Evolutionary conservation across 2,797 vertebrate genomes (phyloP), one percentile per base, ranked within the genome.

Genomic region (Hafferia zeledoni): DNA sequence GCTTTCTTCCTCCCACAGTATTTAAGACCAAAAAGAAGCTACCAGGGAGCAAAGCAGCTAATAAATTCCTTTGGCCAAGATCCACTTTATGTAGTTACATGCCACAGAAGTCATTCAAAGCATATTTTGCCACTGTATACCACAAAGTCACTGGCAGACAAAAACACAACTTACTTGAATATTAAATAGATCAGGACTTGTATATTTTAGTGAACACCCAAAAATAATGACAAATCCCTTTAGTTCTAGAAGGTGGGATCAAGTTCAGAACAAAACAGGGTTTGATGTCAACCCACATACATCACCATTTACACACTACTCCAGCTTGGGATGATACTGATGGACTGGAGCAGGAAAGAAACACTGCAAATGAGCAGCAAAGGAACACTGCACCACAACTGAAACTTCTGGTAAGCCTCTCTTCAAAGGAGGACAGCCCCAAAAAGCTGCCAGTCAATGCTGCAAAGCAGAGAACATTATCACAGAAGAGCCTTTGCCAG

Each of bases 381-480:
- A 90, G 92, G 84, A 94, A 94, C 16, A 35, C 67, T 91, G 72
- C 57, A 87, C 60, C 64, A 37, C 49, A 77, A 89, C 55, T 71
- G 64, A 85, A 92, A 71, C 50, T 89, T 35, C 56, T 65, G 37
- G 33, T 57, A 78, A 81, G 57, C 61, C 37, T 86, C 53, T 92
- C 82, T 87, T 92, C 82, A 67, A 86, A 37, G 44, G 64, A 78
- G 9, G 33, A 74, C 8, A 94, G 84, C 84, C 46, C 43, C 71
- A 57, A 78, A 33, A 78, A 94, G 71, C 93, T 94, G 82, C 39
- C 81, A 70, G n/a, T 68, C 89, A 93, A 43, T 75, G 82, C 87
- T 95, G 95, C 87, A 94, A 96, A 95, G 91, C 89, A 94, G 93
- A 96, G 87, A 95, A 91, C 19, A 7, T 78, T 60, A 96, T 57